A percentile compares a stretch with the other conserved stretches of the same genome.
Conservation (phyloP, 2,797 vertebrate species). For the Melanotaenia trifasciata region DNA sequence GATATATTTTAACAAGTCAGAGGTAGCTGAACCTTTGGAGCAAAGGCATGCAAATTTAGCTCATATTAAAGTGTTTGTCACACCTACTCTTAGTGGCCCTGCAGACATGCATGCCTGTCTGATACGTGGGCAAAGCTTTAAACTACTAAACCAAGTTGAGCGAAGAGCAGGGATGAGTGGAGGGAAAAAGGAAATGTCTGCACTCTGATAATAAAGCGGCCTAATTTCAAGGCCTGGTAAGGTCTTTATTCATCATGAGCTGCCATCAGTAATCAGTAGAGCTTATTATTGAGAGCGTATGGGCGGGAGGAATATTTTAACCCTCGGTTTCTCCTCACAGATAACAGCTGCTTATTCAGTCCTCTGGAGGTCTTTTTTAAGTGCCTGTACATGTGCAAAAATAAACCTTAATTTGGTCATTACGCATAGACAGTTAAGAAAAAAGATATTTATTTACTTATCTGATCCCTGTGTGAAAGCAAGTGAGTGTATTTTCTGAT, state of each 20-base stretch:
- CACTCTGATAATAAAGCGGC: slow-evolving; percentile 68
- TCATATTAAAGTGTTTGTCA: slow-evolving; percentile 38
- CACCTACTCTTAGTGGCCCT: slow-evolving; percentile 26
- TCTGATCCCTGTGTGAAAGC: slow-evolving; percentile 23
- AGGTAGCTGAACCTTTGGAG: slow-evolving; percentile 10
- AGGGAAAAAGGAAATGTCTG: slow-evolving; percentile 52
- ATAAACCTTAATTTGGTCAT: not conserved
- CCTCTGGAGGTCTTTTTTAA: slow-evolving; percentile 12
- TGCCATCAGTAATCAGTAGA: slow-evolving; percentile 70
- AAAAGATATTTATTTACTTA: slow-evolving; percentile 42
- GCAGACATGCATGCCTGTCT: slow-evolving; percentile 32
- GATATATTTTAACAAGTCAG: slow-evolving; percentile 12
- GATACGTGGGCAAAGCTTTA: slow-evolving; percentile 51
- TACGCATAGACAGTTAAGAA: slow-evolving; percentile 20
- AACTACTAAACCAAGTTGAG: slow-evolving; percentile 60
- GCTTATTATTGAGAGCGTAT: slow-evolving; percentile 62
- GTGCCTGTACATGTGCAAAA: slow-evolving; percentile 4
- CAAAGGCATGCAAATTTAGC: slow-evolving; percentile 23
- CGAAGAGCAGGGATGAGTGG: slow-evolving; percentile 41
- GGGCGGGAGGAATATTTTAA: slow-evolving; percentile 63
- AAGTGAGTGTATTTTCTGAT: slow-evolving; percentile 50
- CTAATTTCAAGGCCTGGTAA: slow-evolving; percentile 67
- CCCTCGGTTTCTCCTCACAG: slow-evolving; percentile 24
- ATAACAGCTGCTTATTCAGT: slow-evolving; percentile 26
- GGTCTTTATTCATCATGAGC: slow-evolving; percentile 75